A percentile compares a stretch with the other conserved stretches of the same genome.
phyloP scores from a whole-genome alignment of 2,797 vertebrate genomes.

The Danionella dracula region DNA sequence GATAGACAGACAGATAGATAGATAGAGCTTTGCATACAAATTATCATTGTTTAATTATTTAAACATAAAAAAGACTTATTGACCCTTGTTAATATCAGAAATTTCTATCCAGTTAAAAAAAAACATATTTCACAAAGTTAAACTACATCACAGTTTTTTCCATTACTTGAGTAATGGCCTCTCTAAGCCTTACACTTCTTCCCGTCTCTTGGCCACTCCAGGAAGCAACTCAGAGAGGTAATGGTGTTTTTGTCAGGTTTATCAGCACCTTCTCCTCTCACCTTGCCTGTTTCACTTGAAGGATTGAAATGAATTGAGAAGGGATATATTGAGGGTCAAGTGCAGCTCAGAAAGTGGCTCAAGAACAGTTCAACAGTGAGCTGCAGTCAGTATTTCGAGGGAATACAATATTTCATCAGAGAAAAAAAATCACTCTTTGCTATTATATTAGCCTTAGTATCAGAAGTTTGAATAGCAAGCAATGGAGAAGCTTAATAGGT shows the following conservation, averaged over 20 bases:
- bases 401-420: too few species aligned
- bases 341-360: neutral
- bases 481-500: too few species aligned
- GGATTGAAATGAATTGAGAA: conserved; percentile 1
- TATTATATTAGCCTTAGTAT: too few species aligned
- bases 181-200: neutral
- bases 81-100: too few species aligned
- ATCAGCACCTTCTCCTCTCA: conserved; percentile 3
- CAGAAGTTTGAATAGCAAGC: too few species aligned
- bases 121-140: neutral
- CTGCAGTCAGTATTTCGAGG: too few species aligned
- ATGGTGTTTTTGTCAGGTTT: conserved; percentile 18
- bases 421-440: too few species aligned
- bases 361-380: neutral
- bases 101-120: too few species aligned
- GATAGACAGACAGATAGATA: too few species aligned
- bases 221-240: neutral
- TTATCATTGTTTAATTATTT: too few species aligned
- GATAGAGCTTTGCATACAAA: too few species aligned
- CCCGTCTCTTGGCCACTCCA: neutral
- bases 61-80: too few species aligned
- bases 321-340: conserved; percentile 27
- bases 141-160: neutral
- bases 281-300: conserved; percentile 9
- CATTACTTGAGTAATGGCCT: neutral